Evolutionary conservation across 2,113 vertebrate genomes (phyloP).

Genomic region (Puffinus mauretanicus): DNA sequence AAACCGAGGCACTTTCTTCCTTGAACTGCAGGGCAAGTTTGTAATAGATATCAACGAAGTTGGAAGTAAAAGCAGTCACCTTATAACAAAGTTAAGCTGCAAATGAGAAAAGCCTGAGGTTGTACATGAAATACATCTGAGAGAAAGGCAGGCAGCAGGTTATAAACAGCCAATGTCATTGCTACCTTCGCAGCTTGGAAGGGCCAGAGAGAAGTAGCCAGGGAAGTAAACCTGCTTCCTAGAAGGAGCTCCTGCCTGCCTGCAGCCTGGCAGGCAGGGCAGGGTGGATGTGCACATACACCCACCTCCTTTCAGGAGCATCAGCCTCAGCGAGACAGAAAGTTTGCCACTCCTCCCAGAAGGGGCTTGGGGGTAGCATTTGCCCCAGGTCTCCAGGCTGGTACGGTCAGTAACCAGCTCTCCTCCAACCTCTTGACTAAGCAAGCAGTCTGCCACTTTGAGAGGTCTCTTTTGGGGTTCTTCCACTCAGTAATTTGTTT

Average conservation of each 20-base stretch:
- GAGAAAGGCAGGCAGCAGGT: background rate
- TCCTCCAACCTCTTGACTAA: background rate
- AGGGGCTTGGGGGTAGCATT: background rate
- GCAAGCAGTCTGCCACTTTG: background rate
- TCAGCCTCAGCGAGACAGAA: background rate
- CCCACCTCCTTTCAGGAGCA: background rate
- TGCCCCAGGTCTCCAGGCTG: background rate
- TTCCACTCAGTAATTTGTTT: background rate
- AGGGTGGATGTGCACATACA: background rate
- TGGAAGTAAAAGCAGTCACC: conserved; percentile 49
- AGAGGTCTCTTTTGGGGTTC: background rate
- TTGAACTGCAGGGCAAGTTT: conserved; percentile 14
- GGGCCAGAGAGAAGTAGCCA: background rate
- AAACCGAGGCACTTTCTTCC: background rate
- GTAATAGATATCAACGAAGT: conserved; percentile 24
- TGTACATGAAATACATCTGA: conserved; percentile 11
- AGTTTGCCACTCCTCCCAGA: background rate
- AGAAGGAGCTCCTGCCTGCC: background rate
- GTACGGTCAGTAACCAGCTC: background rate
- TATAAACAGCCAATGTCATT: background rate
- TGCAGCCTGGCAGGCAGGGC: background rate
- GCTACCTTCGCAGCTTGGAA: background rate
- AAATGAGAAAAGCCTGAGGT: conserved; percentile 48
- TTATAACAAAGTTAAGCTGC: conserved; percentile 38
- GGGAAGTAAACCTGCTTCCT: background rate